Conservation (phyloP, 2,113 vertebrate species). For the Lota lota region DNA sequence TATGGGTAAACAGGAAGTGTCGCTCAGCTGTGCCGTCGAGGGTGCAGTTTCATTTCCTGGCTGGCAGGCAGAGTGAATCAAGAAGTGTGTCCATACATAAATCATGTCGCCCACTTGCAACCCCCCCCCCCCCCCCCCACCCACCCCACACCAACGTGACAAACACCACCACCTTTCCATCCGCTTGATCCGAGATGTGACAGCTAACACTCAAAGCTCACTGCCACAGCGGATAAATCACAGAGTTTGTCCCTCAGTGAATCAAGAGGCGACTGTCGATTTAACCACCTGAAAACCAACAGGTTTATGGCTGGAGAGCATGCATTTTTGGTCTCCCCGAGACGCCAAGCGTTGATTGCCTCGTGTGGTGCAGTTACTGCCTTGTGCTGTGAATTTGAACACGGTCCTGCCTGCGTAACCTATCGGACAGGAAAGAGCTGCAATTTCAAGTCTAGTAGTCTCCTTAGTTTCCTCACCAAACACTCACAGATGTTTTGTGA, state of each 20-base stretch:
- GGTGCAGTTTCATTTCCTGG: conserved; percentile 30
- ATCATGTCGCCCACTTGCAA: conserved; percentile 2
- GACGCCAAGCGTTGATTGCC: conserved; percentile 24
- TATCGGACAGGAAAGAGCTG: conserved; percentile 15
- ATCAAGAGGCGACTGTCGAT: conserved; percentile 18
- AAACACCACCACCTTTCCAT: not conserved
- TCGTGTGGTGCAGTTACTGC: conserved; percentile 7
- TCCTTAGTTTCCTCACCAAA: not conserved
- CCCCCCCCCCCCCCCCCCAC: not conserved
- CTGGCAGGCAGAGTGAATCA: conserved; percentile 22
- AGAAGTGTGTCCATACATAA: conserved; percentile 11
- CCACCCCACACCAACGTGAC: not conserved
- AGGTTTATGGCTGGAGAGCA: conserved; percentile 19
- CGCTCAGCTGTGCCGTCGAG: conserved; percentile 13
- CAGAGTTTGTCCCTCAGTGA: not conserved
- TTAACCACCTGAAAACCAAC: conserved; percentile 6
- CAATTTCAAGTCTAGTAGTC: conserved; percentile 3
- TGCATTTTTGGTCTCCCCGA: conserved; percentile 9
- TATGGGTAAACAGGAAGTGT: conserved; percentile 49
- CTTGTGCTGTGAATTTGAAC: conserved; percentile 4
- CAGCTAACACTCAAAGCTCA: conserved; percentile 20
- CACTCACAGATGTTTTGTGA: conserved; percentile 16
- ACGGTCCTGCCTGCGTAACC: not conserved
- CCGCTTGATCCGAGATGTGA: conserved; percentile 13
- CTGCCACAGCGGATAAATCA: conserved; percentile 11